phyloP scores from a whole-genome alignment of 2,113 vertebrate genomes.

The Tachuris rubrigastra region DNA sequence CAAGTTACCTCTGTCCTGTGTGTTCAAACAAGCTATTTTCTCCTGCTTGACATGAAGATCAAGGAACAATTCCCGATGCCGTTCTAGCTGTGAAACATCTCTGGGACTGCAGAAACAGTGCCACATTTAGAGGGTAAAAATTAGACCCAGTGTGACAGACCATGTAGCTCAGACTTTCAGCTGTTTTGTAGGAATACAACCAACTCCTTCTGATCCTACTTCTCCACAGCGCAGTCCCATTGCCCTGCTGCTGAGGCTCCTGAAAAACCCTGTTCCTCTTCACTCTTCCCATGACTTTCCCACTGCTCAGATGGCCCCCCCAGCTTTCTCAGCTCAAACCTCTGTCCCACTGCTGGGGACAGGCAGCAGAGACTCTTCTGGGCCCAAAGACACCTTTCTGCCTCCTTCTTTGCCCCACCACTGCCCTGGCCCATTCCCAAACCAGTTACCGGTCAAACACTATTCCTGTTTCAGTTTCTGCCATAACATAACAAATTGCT shows the following conservation, averaged over 20 bases:
- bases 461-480: neutral
- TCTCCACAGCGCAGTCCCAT: neutral
- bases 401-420: neutral
- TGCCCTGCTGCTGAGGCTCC: neutral
- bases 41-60: neutral
- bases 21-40: neutral
- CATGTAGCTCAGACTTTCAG: neutral
- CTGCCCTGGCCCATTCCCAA: neutral
- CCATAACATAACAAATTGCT: neutral
- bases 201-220: neutral
- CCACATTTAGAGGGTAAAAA: neutral
- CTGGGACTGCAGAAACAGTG: neutral
- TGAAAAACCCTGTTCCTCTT: neutral
- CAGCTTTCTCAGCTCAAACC: neutral
- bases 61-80: neutral
- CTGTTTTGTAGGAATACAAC: neutral
- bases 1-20: neutral
- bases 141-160: neutral
- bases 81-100: neutral
- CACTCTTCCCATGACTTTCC: fast-evolving
- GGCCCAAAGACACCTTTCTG: neutral
- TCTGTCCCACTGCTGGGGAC: neutral
- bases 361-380: neutral
- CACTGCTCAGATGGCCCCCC: neutral
- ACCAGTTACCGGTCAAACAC: neutral